Evolutionary conservation across 2,113 vertebrate genomes (phyloP).

Genomic region (Mohoua ochrocephala): DNA sequence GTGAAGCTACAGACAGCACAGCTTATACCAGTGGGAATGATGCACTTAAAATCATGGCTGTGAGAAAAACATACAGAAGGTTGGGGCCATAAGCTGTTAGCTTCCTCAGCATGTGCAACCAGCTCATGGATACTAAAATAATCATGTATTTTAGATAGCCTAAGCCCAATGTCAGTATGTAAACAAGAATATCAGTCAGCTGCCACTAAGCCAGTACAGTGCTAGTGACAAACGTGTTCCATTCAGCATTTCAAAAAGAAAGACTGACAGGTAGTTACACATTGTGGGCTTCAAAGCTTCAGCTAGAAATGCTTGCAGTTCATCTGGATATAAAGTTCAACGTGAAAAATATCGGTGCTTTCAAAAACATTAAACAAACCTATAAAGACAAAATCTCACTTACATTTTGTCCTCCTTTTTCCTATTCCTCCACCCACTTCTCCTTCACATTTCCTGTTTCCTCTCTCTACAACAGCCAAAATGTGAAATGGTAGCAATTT

Average conservation of each 20-base stretch:
- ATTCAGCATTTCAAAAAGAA: background rate
- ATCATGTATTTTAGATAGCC: background rate
- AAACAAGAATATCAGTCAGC: background rate
- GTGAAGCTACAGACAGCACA: background rate
- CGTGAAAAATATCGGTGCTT: background rate
- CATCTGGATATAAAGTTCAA: background rate
- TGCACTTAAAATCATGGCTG: background rate
- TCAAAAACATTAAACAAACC: background rate
- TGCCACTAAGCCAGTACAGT: background rate
- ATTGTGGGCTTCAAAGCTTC: background rate
- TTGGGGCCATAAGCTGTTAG: background rate
- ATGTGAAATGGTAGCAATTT: background rate
- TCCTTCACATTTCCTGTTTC: background rate
- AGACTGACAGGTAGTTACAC: background rate
- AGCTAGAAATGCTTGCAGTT: background rate
- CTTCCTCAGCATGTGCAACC: background rate
- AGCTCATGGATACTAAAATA: background rate
- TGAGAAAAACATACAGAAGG: background rate
- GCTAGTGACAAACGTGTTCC: background rate
- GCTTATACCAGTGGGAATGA: background rate
- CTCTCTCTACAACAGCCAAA: background rate
- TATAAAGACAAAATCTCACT: background rate
- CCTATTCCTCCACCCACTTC: background rate
- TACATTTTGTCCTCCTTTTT: background rate
- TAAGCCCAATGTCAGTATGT: background rate